Conservation (phyloP, 1,140 invertebrate species). For the Aphidius ervi region DNA sequence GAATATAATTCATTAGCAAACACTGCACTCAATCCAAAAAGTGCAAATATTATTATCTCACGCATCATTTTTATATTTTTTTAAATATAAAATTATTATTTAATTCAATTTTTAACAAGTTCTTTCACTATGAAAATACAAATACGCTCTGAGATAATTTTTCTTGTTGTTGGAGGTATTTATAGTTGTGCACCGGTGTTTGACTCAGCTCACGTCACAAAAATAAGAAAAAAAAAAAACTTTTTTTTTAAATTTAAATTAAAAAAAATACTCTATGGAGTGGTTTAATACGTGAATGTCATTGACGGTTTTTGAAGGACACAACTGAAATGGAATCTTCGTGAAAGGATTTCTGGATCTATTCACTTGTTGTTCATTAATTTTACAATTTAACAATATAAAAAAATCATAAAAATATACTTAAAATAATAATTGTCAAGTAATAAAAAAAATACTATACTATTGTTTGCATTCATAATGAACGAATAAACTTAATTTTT, state of each 20-base stretch:
- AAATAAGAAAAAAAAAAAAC: too few species aligned
- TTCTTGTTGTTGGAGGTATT: slow-evolving; percentile 2
- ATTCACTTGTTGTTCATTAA: background rate
- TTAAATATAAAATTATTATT: too few species aligned
- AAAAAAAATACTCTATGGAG: slow-evolving; percentile 7
- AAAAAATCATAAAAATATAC: background rate
- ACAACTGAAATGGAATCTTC: slow-evolving; percentile 2
- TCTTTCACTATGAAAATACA: too few species aligned
- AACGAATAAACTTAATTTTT: background rate
- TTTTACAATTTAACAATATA: background rate
- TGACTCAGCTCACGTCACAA: background rate
- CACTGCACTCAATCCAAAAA: slow-evolving; percentile 1
- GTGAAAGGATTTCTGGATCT: slow-evolving; percentile 6
- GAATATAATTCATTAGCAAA: slow-evolving; percentile 17
- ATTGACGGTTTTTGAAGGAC: slow-evolving; percentile 10
- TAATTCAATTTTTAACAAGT: too few species aligned
- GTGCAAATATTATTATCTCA: background rate
- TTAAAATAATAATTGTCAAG: background rate
- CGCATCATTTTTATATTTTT: background rate
- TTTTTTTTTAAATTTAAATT: too few species aligned
- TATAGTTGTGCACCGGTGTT: background rate
- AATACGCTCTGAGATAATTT: too few species aligned
- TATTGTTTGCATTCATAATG: background rate
- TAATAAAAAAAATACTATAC: background rate
- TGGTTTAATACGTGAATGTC: slow-evolving; percentile 3